Evolutionary conservation across 2,888 invertebrate genomes (phyloP).

Genomic region (Bembecia ichneumoniformis): DNA sequence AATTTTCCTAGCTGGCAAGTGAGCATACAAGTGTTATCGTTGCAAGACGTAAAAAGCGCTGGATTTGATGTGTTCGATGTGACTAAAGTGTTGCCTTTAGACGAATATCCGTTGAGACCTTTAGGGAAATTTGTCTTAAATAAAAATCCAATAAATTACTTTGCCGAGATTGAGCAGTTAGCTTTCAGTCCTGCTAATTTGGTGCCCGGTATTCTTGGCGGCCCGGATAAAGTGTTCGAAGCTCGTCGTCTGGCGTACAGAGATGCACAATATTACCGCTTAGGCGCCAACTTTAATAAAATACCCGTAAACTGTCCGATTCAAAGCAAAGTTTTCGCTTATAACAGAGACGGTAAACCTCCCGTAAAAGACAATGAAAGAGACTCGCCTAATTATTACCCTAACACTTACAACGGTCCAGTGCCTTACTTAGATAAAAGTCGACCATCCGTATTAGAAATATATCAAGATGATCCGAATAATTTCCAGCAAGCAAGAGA

Average conservation of each 20-base stretch:
- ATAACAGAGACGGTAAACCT: conserved; percentile 87
- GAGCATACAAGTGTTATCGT: conserved; percentile 86
- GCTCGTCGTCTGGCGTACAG: conserved; percentile 85
- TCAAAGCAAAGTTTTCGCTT: conserved; percentile 73
- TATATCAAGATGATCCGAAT: conserved; percentile 81
- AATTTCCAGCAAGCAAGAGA: conserved; percentile 84
- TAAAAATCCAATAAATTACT: conserved; percentile 88
- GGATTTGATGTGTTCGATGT: conserved; percentile 91
- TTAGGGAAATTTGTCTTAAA: conserved; percentile 86
- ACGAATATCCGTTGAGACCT: conserved; percentile 83
- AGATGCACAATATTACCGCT: conserved; percentile 85
- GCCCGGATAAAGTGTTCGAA: conserved; percentile 89
- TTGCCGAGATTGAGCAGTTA: conserved; percentile 89
- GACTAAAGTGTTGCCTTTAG: conserved; percentile 84
- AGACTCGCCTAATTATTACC: conserved; percentile 91
- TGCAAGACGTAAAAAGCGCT: conserved; percentile 80
- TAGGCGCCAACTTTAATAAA: conserved; percentile 90
- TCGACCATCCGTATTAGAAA: conserved; percentile 56
- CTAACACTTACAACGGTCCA: conserved; percentile 92
- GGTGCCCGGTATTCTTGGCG: conserved; percentile 89
- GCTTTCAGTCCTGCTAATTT: conserved; percentile 89
- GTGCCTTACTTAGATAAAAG: conserved; percentile 73
- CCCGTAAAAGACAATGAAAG: conserved; percentile 80
- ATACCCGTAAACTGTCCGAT: conserved; percentile 93
- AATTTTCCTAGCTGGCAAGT: conserved; percentile 82